Percentiles rank a stretch among this genome's conserved stretches.
Conservation (phyloP, 1,140 invertebrate species). For the Drosophila yakuba region DNA sequence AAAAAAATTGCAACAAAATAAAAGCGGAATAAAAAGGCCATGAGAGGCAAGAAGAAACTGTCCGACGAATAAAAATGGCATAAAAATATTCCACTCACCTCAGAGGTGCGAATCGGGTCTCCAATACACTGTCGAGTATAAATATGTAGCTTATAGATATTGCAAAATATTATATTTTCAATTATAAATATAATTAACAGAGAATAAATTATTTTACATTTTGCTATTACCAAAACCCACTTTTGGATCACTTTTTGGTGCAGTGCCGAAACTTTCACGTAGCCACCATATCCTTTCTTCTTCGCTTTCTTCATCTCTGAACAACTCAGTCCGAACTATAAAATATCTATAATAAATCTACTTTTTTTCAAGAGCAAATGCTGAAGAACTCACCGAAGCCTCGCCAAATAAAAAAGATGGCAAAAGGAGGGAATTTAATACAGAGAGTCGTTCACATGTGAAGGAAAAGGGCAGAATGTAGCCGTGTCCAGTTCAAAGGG, state of each 20-base stretch:
- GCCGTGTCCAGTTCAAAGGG: conserved; percentile 62
- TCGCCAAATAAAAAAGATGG: conserved; percentile 46
- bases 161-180: no score
- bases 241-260: no score
- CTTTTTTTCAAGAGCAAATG: conserved; percentile 37
- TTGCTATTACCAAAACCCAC: no score
- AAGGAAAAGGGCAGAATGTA: conserved; percentile 19
- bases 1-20: conserved; percentile 42
- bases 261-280: conserved; percentile 6
- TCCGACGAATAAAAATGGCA: conserved; percentile 41
- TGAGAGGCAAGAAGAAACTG: conserved; percentile 16
- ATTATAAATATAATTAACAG: no score
- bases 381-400: conserved; percentile 52
- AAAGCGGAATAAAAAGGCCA: conserved; percentile 14
- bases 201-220: no score
- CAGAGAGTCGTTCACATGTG: conserved; percentile 27
- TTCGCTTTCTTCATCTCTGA: background rate
- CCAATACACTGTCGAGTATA: background rate
- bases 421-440: conserved; percentile 39
- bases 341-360: conserved; percentile 69
- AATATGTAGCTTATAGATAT: background rate
- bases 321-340: background rate
- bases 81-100: conserved; percentile 60
- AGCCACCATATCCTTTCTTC: conserved; percentile 9
- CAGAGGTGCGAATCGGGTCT: background rate